Conservation (phyloP, 2,113 vertebrate species). For the Pseudolaguvia tuberculata region DNA sequence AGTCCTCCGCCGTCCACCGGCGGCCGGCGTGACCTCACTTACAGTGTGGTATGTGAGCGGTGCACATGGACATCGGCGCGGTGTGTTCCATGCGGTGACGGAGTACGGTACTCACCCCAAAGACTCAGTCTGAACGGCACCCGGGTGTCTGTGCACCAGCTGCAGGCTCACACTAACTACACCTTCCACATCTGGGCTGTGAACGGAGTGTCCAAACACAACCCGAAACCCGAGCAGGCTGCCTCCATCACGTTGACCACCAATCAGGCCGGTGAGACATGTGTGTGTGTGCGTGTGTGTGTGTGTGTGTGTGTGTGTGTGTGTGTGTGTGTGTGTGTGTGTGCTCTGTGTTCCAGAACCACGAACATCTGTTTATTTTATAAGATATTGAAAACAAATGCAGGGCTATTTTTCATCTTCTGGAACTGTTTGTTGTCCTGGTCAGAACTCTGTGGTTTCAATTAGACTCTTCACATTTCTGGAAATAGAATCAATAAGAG, state of each 20-base stretch:
- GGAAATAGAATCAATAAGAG: not conserved
- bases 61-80: conserved; percentile 77
- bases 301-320: not conserved
- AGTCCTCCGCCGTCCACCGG: conserved; percentile 82
- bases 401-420: not conserved
- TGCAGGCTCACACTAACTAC: conserved; percentile 97
- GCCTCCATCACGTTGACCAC: conserved; percentile 94
- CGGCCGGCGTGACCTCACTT: conserved; percentile 88
- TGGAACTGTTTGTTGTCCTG: not conserved
- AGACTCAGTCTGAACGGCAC: conserved; percentile 83
- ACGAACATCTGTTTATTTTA: not conserved
- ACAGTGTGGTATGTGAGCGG: conserved; percentile 89
- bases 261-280: conserved; percentile 91
- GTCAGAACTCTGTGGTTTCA: not conserved
- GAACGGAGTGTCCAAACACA: conserved; percentile 91
- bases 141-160: conserved; percentile 89
- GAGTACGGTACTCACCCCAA: conserved; percentile 90
- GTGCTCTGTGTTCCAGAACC: not conserved
- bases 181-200: conserved; percentile 96
- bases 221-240: conserved; percentile 84
- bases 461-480: not conserved
- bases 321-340: not conserved
- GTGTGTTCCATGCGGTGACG: conserved; percentile 86
- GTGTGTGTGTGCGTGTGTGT: not conserved
- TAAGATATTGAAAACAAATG: not conserved